Evolutionary conservation across 2,113 vertebrate genomes (phyloP).

Genomic region (Sturnus vulgaris): DNA sequence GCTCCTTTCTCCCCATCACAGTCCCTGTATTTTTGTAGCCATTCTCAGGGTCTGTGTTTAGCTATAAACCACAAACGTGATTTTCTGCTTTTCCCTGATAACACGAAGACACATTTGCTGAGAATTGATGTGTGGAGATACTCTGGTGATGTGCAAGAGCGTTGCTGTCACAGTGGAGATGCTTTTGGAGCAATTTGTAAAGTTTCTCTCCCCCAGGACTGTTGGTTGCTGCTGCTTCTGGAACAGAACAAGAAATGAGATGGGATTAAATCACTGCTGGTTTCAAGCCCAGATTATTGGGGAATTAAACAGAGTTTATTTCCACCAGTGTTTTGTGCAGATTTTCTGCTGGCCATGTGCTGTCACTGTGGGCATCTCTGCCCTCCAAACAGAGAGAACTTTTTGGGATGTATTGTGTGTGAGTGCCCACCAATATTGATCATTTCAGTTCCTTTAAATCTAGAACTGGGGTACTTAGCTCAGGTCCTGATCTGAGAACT

Average conservation of each 20-base stretch:
- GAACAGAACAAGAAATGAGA: neutral
- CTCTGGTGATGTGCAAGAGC: neutral
- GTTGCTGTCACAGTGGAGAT: neutral
- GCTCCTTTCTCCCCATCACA: neutral
- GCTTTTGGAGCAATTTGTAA: neutral
- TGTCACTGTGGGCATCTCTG: neutral
- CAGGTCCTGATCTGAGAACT: neutral
- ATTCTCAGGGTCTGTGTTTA: neutral
- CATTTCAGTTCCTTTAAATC: neutral
- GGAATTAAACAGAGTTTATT: neutral
- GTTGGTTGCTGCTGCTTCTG: neutral
- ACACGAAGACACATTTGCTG: neutral
- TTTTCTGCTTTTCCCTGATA: neutral
- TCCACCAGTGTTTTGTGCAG: fast-evolving
- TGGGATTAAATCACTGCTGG: neutral
- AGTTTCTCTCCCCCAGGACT: neutral
- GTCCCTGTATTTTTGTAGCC: neutral
- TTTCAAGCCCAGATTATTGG: neutral
- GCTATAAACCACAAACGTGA: fast-evolving
- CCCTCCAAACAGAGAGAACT: no score
- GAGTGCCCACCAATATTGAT: fast-evolving
- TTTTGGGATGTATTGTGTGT: neutral
- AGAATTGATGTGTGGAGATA: neutral
- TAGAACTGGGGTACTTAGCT: neutral
- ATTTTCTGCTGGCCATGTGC: neutral